Percentiles rank a stretch among this genome's conserved stretches.
Evolutionary conservation across 2,797 vertebrate species (phyloP).

Genomic region (Periophthalmus magnuspinnatus): DNA sequence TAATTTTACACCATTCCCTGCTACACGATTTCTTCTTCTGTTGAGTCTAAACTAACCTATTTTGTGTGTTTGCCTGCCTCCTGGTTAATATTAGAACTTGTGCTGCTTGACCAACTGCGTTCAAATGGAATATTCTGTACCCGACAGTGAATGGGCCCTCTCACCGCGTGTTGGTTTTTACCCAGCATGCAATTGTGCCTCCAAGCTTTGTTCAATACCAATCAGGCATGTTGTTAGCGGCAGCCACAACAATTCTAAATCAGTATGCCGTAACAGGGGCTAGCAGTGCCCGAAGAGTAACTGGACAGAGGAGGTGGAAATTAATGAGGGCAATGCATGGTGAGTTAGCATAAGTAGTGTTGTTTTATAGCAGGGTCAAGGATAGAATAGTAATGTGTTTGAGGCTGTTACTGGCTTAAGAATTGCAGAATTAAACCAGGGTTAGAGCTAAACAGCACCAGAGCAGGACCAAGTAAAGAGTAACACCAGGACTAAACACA

Average conservation of each 20-base stretch:
- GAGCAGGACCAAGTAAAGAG: no score
- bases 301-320: not conserved
- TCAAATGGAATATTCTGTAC: slow-evolving; percentile 24
- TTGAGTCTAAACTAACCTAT: slow-evolving; percentile 7
- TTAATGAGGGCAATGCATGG: slow-evolving; percentile 1
- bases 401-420: not conserved
- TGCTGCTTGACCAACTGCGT: slow-evolving; percentile 25
- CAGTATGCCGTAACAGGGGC: slow-evolving; percentile 35
- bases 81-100: slow-evolving; percentile 17
- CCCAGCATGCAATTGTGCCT: slow-evolving; percentile 41
- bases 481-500: no score
- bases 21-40: not conserved
- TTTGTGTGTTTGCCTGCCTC: slow-evolving; percentile 5
- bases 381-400: not conserved
- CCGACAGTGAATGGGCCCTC: slow-evolving; percentile 17
- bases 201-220: slow-evolving; percentile 41
- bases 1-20: not conserved
- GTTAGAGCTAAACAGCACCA: no score
- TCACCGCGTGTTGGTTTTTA: slow-evolving; percentile 18
- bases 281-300: slow-evolving; percentile 7
- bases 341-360: not conserved
- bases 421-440: not conserved
- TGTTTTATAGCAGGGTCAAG: not conserved
- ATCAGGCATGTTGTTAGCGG: slow-evolving; percentile 44
- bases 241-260: slow-evolving; percentile 43